Percentiles rank a stretch among this genome's conserved stretches.
Conservation (phyloP, 2,797 vertebrate species). For the Lacerta bilineata region DNA sequence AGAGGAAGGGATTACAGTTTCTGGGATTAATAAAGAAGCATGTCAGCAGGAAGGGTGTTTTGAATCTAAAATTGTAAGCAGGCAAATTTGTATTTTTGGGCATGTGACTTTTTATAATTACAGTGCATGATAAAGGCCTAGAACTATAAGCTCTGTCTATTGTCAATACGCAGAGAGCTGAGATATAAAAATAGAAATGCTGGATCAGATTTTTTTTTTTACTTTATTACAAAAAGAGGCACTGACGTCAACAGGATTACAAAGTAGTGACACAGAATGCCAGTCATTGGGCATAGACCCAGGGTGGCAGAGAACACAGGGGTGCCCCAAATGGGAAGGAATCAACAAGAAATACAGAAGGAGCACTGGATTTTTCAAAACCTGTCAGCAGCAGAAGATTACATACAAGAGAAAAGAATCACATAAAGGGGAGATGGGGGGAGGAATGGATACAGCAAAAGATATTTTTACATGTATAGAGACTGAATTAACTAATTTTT, state of each 20-base stretch:
- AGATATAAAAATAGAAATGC: not conserved
- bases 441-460: not conserved
- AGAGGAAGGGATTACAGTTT: constrained; percentile 44
- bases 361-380: not conserved
- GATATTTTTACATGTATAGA: not conserved
- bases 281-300: not conserved
- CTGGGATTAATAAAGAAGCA: constrained; percentile 51
- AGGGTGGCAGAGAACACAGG: not conserved
- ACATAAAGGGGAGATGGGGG: not conserved
- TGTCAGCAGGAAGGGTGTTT: not conserved
- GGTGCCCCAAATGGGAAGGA: not conserved
- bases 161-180: not conserved
- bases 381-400: not conserved
- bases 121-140: not conserved
- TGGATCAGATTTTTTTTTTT: not conserved
- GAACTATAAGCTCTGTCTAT: not conserved
- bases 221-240: not conserved
- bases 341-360: not conserved
- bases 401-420: not conserved
- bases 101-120: constrained; percentile 44
- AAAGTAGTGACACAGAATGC: not conserved
- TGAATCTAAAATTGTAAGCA: constrained; percentile 37
- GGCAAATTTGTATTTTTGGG: constrained; percentile 40
- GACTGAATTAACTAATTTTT: not conserved
- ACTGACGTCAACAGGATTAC: not conserved